These are phyloP conservation scores for Gastrophysa polygoni DNA, from an alignment of 2,888 invertebrate genomes.

Conservation along the genomic window DNA sequence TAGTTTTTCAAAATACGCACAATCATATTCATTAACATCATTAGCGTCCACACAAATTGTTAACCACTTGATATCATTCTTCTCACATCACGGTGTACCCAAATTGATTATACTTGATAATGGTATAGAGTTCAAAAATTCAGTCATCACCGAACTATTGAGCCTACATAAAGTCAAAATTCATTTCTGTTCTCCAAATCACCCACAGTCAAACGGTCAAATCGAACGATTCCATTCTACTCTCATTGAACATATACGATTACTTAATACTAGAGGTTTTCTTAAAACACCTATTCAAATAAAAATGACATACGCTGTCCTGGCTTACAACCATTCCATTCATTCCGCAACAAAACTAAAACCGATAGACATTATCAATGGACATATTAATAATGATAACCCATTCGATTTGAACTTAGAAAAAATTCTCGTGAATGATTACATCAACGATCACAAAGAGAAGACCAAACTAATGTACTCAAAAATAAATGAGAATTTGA, in stretches of 20 bases:
- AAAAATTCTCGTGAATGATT: no score
- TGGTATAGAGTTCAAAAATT: constrained; percentile 3
- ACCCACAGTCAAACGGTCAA: constrained; percentile 16
- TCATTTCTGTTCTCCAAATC: constrained; percentile 15
- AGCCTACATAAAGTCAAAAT: constrained; percentile 14
- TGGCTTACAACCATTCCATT: neutral
- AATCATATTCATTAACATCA: neutral
- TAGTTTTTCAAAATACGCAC: neutral
- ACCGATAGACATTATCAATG: constrained; percentile 15
- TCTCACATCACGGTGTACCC: constrained; percentile 15
- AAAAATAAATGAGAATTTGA: no score
- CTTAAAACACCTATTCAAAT: neutral
- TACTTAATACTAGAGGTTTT: constrained; percentile 3
- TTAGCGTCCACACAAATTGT: no score
- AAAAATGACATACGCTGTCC: neutral
- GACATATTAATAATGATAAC: no score
- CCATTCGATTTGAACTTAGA: no score
- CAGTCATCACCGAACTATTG: constrained; percentile 13
- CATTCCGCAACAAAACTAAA: constrained; percentile 1
- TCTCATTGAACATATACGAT: constrained; percentile 7
- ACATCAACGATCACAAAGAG: no score
- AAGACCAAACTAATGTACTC: no score
- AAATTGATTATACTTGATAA: constrained; percentile 1
- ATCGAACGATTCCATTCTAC: constrained; percentile 17
- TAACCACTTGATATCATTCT: no score